Conservation (phyloP, 2,113 vertebrate genomes). For the Mungos mungo region DNA sequence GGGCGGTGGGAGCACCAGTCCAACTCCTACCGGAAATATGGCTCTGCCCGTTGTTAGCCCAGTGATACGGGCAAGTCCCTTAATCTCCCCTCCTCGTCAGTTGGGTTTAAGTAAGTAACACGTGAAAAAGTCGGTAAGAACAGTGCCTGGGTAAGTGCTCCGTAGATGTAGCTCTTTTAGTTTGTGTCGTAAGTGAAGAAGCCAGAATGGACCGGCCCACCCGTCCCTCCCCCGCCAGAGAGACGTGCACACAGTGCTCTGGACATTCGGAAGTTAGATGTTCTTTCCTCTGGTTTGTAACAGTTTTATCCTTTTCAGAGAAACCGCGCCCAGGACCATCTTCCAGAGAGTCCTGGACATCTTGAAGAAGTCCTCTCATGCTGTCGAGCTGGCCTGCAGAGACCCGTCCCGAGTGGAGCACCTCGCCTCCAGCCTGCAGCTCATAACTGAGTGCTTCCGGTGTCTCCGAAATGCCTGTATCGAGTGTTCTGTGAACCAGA, state of each 20-base stretch:
- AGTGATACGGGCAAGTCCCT: neutral
- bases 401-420: constrained; percentile 38
- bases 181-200: neutral
- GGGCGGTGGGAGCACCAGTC: neutral
- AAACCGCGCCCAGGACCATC: constrained; percentile 79
- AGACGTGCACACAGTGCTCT: neutral
- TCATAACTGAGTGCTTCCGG: constrained; percentile 93
- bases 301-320: constrained; percentile 77
- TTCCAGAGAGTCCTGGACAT: constrained; percentile 83
- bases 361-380: constrained; percentile 62
- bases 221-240: neutral
- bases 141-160: rapidly evolving
- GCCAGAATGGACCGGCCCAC: neutral
- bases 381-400: constrained; percentile 73
- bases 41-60: neutral
- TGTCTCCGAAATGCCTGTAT: constrained; percentile 95
- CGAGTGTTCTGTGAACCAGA: constrained; percentile 91
- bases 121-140: rapidly evolving
- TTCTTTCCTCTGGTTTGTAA: constrained; percentile 1
- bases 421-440: constrained; percentile 81
- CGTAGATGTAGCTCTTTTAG: neutral
- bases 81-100: neutral
- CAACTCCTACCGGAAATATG: too few species aligned
- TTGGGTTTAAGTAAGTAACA: neutral
- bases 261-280: neutral